phyloP scores from a whole-genome alignment of 1,140 invertebrate genomes.

The Ruditapes philippinarum region DNA sequence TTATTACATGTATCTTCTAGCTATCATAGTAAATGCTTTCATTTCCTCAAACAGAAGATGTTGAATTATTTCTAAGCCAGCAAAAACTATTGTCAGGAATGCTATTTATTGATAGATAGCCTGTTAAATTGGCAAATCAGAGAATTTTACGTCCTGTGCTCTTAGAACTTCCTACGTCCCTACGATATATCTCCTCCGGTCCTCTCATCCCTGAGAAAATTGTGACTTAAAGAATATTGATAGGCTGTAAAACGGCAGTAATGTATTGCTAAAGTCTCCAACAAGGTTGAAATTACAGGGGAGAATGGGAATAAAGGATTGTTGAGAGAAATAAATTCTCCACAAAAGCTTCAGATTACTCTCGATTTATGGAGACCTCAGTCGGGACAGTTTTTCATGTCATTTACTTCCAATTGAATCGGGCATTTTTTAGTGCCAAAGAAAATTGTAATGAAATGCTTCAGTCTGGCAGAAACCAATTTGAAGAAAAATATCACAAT shows the following conservation, averaged over 20 bases:
- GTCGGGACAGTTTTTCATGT: slow-evolving; percentile 10
- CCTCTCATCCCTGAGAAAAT: no score
- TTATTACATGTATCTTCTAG: no score
- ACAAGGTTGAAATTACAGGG: not conserved
- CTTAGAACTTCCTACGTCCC: no score
- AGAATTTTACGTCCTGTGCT: no score
- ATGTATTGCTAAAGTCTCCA: not conserved
- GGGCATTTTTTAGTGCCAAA: not conserved
- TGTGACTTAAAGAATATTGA: not conserved
- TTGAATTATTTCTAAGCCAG: no score
- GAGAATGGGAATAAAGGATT: not conserved
- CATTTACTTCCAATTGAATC: slow-evolving; percentile 1
- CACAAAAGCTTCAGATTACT: not conserved
- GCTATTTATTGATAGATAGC: no score
- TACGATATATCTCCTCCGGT: no score
- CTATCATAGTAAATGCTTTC: no score
- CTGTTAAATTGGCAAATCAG: no score
- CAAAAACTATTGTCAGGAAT: no score
- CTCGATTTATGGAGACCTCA: slow-evolving; percentile 9
- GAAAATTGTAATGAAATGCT: slow-evolving; percentile 19
- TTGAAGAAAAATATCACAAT: slow-evolving; percentile 29
- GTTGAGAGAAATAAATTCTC: not conserved
- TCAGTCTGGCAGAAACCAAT: slow-evolving; percentile 10
- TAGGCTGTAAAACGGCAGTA: not conserved
- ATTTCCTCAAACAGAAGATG: no score